Conservation (phyloP, 2,888 invertebrate species). For the Leucophenga montana region DNA sequence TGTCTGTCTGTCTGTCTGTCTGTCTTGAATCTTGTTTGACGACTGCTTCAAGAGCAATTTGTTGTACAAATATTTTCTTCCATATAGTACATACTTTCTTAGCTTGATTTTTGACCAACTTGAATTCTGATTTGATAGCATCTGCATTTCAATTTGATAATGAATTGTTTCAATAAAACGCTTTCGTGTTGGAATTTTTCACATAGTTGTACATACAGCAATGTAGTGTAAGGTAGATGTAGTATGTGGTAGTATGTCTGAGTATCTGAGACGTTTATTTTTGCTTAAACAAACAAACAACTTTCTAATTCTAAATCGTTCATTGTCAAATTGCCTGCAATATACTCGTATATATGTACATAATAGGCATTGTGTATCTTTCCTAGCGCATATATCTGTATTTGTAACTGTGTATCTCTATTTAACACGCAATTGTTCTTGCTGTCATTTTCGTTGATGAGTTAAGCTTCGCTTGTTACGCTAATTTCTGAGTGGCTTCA, state of each 20-base stretch:
- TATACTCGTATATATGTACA: neutral
- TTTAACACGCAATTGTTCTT: constrained; percentile 9
- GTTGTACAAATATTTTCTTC: constrained; percentile 40
- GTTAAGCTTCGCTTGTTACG: neutral
- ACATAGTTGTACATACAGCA: too few relatives aligned
- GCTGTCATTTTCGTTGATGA: neutral
- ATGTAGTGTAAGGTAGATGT: too few relatives aligned
- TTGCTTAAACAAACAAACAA: neutral
- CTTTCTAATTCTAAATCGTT: neutral
- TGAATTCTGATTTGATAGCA: neutral
- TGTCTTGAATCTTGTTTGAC: constrained; percentile 29
- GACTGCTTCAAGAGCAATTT: constrained; percentile 37
- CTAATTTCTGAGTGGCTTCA: too few relatives aligned
- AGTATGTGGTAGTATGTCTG: too few relatives aligned
- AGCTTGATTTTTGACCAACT: neutral
- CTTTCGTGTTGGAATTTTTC: too few relatives aligned
- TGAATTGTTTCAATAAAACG: neutral
- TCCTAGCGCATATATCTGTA: neutral
- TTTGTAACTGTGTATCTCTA: neutral
- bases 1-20: constrained; percentile 29
- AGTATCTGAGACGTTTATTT: neutral
- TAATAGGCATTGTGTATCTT: neutral
- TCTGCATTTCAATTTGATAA: neutral
- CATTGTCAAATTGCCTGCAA: too few relatives aligned
- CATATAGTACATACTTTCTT: neutral